Conservation (phyloP, 2,113 vertebrate genomes). For the Orthonyx spaldingii region DNA sequence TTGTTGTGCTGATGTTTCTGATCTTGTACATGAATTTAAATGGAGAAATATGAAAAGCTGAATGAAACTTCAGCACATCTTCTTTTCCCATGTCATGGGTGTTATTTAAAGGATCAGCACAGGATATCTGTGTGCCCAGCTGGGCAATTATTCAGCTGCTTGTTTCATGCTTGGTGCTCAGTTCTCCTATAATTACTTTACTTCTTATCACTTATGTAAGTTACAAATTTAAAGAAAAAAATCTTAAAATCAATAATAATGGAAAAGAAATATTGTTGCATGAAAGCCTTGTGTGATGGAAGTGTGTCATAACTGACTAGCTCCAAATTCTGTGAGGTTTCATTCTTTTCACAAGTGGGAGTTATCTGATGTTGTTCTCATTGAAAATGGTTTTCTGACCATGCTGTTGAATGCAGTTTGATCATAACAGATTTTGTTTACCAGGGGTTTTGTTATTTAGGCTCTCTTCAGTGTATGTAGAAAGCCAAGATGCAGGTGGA, state of each 20-base stretch:
- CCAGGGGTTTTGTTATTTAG: background rate
- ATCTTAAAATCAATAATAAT: fast-evolving
- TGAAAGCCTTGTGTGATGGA: background rate
- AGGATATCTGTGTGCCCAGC: background rate
- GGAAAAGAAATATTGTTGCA: background rate
- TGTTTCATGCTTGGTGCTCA: background rate
- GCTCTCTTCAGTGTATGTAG: background rate
- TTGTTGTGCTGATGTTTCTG: background rate
- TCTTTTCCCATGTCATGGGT: background rate
- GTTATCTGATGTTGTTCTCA: background rate
- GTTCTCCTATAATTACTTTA: background rate
- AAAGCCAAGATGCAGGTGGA: background rate
- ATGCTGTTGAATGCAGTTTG: background rate
- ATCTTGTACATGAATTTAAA: background rate
- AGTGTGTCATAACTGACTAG: background rate
- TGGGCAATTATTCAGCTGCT: background rate
- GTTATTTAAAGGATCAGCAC: background rate
- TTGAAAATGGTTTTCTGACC: background rate
- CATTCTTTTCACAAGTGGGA: background rate
- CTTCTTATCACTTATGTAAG: background rate
- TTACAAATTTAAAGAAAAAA: background rate
- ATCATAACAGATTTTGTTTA: background rate
- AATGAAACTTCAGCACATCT: background rate
- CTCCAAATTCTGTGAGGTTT: background rate
- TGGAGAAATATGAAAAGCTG: background rate